Evolutionary conservation across 1,140 invertebrate genomes (phyloP).

Genomic region (Lutraria rhynchaena): DNA sequence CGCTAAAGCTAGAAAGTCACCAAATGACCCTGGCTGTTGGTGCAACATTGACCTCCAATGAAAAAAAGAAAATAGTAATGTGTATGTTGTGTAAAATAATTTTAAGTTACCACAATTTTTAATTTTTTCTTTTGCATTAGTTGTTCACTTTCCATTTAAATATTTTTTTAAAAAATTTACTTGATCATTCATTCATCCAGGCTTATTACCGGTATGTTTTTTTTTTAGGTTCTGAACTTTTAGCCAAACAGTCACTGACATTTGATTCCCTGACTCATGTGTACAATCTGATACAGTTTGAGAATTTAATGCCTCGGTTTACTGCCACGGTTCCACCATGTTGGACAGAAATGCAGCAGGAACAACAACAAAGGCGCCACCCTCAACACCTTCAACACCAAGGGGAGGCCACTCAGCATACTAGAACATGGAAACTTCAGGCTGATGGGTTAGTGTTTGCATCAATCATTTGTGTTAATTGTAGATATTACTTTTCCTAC

Average conservation of each 20-base stretch:
- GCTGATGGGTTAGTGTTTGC: constrained; percentile 86
- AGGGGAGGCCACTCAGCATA: constrained; percentile 89
- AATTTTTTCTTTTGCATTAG: background rate
- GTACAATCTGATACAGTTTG: constrained; percentile 87
- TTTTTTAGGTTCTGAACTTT: constrained; percentile 79
- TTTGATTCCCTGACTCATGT: constrained; percentile 85
- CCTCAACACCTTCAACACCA: constrained; percentile 89
- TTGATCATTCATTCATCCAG: too few species aligned
- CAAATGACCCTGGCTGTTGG: too few species aligned
- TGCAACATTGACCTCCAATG: too few species aligned
- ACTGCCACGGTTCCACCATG: constrained; percentile 94
- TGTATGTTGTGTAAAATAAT: too few species aligned
- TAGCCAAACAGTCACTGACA: constrained; percentile 85
- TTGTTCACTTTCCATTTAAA: background rate
- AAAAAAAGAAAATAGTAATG: too few species aligned
- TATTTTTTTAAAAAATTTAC: too few species aligned
- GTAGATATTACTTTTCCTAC: too few species aligned
- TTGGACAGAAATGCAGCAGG: constrained; percentile 95
- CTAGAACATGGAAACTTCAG: constrained; percentile 92
- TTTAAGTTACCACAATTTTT: too few species aligned
- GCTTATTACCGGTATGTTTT: too few species aligned
- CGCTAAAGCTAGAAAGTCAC: too few species aligned
- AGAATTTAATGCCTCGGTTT: constrained; percentile 86
- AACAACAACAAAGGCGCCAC: constrained; percentile 92
- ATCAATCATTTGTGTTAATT: too few species aligned